Evolutionary conservation across 1,140 invertebrate species (phyloP), one percentile per base, ranked within the genome.

Genomic region (Leptinotarsa lineolata): DNA sequence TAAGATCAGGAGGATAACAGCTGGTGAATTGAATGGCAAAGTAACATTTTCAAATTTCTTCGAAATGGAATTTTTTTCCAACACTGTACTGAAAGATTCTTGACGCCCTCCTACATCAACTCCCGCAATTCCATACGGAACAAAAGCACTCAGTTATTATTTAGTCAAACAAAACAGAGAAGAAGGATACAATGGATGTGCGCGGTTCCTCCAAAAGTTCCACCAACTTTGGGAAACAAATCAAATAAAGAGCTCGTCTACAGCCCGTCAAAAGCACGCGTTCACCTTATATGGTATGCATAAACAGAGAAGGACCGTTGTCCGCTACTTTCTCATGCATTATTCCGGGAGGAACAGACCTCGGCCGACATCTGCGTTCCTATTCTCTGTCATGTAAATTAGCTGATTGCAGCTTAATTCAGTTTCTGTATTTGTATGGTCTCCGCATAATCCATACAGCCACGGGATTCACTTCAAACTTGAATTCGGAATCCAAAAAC

Each of bases 371-470:
- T 78, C 77, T 78, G 77, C 72, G 70, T 30, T 74, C 61, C 48
- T 46, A 61, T 59, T 61, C 72, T 78, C 74, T 78, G 77, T 76
- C 77, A 78, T 78, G 77, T 78, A 78, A 78, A 78, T 78, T 78
- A 78, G 73, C 73, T 78, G 77, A 76, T 78, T 78, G 75, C 75
- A 76, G 72, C 68, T 72, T 76, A 78, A 78, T 78, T 78, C 75
- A 76, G 77, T 78, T 78, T 78, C 77, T 74, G 77, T 76, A 73
- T 78, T 78, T 76, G 74, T 76, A 78, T 76, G 77, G 74, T 61
- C 68, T 72, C 74, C 74, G 77, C 77, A 76, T 78, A 78, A 78
- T 72, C 74, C 74, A 59, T 39, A 61, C 65, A 46, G 69, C 22
- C 39, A 48, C 30, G 72, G 65, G 39, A 67, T 67, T 13, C 16